Percentiles rank a stretch among this genome's conserved stretches.
Conservation (phyloP, 2,888 invertebrate genomes). For the Sinelater perroti region DNA sequence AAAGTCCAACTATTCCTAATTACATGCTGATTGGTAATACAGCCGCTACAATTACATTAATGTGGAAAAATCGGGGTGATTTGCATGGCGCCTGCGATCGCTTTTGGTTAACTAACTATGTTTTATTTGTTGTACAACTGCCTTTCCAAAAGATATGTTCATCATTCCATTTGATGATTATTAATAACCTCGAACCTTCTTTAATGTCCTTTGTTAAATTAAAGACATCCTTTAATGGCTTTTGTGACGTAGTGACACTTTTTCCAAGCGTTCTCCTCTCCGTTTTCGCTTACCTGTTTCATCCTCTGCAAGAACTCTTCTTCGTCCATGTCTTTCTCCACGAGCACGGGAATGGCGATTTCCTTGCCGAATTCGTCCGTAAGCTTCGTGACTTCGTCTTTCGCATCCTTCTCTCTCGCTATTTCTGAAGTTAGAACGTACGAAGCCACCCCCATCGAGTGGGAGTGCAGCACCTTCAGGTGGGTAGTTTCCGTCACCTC, state of each 20-base stretch:
- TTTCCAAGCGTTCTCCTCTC: constrained; percentile 61
- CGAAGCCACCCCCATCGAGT: constrained; percentile 64
- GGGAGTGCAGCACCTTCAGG: constrained; percentile 64
- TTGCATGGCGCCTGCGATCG: neutral
- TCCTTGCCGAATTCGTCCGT: constrained; percentile 26
- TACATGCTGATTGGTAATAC: constrained; percentile 13
- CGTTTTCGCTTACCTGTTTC: constrained; percentile 62
- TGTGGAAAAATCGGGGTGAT: neutral
- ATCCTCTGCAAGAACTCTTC: constrained; percentile 58
- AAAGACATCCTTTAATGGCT: constrained; percentile 67
- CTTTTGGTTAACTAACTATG: neutral
- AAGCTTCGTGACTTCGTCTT: constrained; percentile 37
- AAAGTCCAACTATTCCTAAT: constrained; percentile 1
- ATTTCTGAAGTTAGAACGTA: constrained; percentile 65
- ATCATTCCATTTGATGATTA: too few relatives aligned
- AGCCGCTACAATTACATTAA: neutral
- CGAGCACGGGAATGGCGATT: constrained; percentile 19
- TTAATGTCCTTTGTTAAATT: too few relatives aligned
- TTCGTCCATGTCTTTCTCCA: constrained; percentile 49
- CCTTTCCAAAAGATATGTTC: too few relatives aligned
- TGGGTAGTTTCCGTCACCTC: constrained; percentile 64
- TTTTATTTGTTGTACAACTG: neutral
- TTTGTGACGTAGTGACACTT: constrained; percentile 65
- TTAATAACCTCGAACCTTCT: too few relatives aligned
- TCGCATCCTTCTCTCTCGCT: constrained; percentile 55